Percentiles rank a stretch among this genome's conserved stretches.
phyloP scores from a whole-genome alignment of 2,888 invertebrate genomes.

The Crepidodera aurea region DNA sequence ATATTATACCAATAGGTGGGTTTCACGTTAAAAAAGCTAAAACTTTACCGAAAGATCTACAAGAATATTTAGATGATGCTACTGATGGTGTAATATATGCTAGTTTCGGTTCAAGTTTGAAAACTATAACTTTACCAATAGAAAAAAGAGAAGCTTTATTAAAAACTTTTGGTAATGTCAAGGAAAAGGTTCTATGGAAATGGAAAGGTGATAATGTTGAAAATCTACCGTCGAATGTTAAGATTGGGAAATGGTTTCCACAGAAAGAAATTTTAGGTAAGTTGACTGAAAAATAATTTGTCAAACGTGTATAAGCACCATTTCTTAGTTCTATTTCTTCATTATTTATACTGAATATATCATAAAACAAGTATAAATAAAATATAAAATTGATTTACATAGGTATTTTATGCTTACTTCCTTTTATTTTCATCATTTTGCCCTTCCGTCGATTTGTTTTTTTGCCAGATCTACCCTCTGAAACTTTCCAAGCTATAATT shows the following conservation, averaged over 20 bases:
- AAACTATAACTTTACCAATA: slow-evolving; percentile 64
- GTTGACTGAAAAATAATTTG: background rate
- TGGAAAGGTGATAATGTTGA: slow-evolving; percentile 68
- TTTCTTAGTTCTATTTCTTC: too few species aligned
- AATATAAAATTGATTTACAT: too few species aligned
- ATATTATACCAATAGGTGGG: slow-evolving; percentile 67
- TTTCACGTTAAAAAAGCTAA: slow-evolving; percentile 57
- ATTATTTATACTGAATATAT: too few species aligned
- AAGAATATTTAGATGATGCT: slow-evolving; percentile 44
- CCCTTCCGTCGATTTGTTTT: too few species aligned
- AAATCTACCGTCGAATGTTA: slow-evolving; percentile 66
- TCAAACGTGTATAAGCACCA: too few species aligned
- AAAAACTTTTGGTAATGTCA: slow-evolving; percentile 66
- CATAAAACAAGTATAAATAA: too few species aligned
- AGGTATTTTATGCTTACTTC: too few species aligned
- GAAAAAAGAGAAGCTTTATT: slow-evolving; percentile 65
- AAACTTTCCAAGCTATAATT: too few species aligned
- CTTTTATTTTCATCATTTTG: too few species aligned
- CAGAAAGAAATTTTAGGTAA: slow-evolving; percentile 61
- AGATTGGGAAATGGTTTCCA: slow-evolving; percentile 71
- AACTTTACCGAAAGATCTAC: slow-evolving; percentile 45
- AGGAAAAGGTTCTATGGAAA: slow-evolving; percentile 74
- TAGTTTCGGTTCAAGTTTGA: slow-evolving; percentile 69
- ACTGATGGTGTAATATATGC: slow-evolving; percentile 63
- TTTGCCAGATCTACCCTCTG: too few species aligned